Evolutionary conservation across 2,797 vertebrate genomes (phyloP).

Genomic region (Poeciliopsis infans): DNA sequence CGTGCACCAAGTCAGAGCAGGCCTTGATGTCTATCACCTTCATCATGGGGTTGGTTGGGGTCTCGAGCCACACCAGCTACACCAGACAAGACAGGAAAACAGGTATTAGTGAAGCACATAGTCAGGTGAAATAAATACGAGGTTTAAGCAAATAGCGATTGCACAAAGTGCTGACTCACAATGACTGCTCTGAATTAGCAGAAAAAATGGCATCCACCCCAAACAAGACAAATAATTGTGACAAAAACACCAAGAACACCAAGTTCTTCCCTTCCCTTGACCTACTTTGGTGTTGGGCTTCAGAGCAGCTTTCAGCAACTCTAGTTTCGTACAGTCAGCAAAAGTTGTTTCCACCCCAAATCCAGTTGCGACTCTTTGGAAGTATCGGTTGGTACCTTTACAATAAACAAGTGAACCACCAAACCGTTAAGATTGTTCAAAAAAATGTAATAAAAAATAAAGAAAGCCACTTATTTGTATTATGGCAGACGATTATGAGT

Average conservation of each 20-base stretch:
- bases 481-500: not conserved
- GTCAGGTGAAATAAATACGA: too few species aligned
- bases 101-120: not conserved
- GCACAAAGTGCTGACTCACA: slow-evolving; percentile 6
- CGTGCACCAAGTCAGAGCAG: slow-evolving; percentile 82
- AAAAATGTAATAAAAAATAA: not conserved
- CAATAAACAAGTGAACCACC: not conserved
- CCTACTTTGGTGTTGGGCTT: slow-evolving; percentile 92
- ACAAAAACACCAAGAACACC: too few species aligned
- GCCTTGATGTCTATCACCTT: slow-evolving; percentile 89
- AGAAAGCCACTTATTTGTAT: not conserved
- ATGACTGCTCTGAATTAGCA: not conserved
- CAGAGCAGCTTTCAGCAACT: slow-evolving; percentile 85
- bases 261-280: not conserved
- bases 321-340: slow-evolving; percentile 85
- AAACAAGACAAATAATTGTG: not conserved
- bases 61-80: slow-evolving; percentile 95
- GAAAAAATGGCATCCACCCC: not conserved
- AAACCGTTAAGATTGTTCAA: not conserved
- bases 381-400: slow-evolving; percentile 92
- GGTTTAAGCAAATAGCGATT: not conserved
- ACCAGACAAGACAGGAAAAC: slow-evolving; percentile 1
- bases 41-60: slow-evolving; percentile 90
- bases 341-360: slow-evolving; percentile 84
- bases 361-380: slow-evolving; percentile 79